phyloP scores from a whole-genome alignment of 2,888 invertebrate species.

The Drosophila picticornis region DNA sequence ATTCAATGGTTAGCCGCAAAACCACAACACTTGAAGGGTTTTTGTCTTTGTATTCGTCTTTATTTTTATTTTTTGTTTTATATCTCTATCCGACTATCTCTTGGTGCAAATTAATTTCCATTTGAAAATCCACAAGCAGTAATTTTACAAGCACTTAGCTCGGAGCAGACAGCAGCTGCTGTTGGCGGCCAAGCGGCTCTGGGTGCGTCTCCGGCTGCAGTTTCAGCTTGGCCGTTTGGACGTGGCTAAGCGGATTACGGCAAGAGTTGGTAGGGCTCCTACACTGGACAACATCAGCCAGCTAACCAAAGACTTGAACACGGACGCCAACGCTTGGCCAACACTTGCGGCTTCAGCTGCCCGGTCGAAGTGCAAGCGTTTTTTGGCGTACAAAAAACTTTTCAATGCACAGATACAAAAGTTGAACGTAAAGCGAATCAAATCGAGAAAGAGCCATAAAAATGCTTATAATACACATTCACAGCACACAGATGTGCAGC shows the following conservation, averaged over 20 bases:
- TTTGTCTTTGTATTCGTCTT: slow-evolving; percentile 14
- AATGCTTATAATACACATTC: slow-evolving; percentile 56
- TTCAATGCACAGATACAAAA: slow-evolving; percentile 29
- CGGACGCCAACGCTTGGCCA: slow-evolving; percentile 56
- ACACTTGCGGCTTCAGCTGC: slow-evolving; percentile 55
- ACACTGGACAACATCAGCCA: slow-evolving; percentile 4
- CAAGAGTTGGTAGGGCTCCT: slow-evolving; percentile 16
- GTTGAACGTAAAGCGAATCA: slow-evolving; percentile 51
- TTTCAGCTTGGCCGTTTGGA: slow-evolving; percentile 21
- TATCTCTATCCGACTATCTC: slow-evolving; percentile 23
- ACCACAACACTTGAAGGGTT: slow-evolving; percentile 29
- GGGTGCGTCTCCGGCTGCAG: slow-evolving; percentile 2
- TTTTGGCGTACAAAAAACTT: slow-evolving; percentile 42
- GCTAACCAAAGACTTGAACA: slow-evolving; percentile 45
- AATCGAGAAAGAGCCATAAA: slow-evolving; percentile 43
- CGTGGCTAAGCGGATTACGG: slow-evolving; percentile 73
- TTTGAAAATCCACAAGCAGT: slow-evolving; percentile 73
- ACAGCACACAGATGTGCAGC: slow-evolving; percentile 11
- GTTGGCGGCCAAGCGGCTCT: slow-evolving; percentile 16
- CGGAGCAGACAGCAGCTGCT: slow-evolving; percentile 45
- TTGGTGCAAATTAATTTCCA: slow-evolving; percentile 68
- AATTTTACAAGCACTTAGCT: slow-evolving; percentile 77
- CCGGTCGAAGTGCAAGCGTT: slow-evolving; percentile 58
- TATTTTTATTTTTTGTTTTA: slow-evolving; percentile 6
- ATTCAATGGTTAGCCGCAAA: slow-evolving; percentile 8